Evolutionary conservation across 2,888 invertebrate species (phyloP).

Genomic region (Pyrrhopygopsis socrates): DNA sequence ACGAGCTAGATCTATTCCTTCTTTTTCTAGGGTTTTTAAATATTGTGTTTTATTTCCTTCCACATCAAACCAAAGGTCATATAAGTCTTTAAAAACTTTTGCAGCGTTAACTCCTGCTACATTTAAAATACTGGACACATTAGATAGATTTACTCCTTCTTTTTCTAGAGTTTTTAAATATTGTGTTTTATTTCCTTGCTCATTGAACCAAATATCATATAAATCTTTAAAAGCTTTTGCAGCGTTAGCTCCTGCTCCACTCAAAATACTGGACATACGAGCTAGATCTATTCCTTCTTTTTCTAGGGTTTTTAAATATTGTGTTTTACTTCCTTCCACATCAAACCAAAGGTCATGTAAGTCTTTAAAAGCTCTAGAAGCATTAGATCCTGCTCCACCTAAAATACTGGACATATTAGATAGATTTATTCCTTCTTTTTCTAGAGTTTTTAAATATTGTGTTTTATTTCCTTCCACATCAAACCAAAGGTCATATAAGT

Average conservation of each 20-base stretch:
- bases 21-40: constrained; percentile 56
- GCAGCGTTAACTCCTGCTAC: no score
- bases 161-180: constrained; percentile 58
- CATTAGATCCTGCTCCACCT: constrained; percentile 83
- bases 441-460: constrained; percentile 64
- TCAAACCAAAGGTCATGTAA: constrained; percentile 87
- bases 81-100: no score
- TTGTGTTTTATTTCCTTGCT: constrained; percentile 80
- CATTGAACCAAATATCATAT: constrained; percentile 86
- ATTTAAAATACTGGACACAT: not conserved
- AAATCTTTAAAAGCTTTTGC: constrained; percentile 86
- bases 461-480: constrained; percentile 80
- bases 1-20: constrained; percentile 79
- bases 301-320: constrained; percentile 71
- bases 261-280: constrained; percentile 85
- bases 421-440: constrained; percentile 20
- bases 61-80: no score
- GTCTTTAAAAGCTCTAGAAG: constrained; percentile 85
- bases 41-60: not conserved
- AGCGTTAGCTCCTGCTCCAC: constrained; percentile 83
- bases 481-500: constrained; percentile 86
- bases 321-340: constrained; percentile 80
- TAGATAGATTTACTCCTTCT: not conserved
- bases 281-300: constrained; percentile 81
- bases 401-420: constrained; percentile 85